Percentiles rank a stretch among this genome's conserved stretches.
These are phyloP conservation scores for Mirounga angustirostris DNA, from an alignment of 2,113 vertebrate species.

Conservation along the genomic window DNA sequence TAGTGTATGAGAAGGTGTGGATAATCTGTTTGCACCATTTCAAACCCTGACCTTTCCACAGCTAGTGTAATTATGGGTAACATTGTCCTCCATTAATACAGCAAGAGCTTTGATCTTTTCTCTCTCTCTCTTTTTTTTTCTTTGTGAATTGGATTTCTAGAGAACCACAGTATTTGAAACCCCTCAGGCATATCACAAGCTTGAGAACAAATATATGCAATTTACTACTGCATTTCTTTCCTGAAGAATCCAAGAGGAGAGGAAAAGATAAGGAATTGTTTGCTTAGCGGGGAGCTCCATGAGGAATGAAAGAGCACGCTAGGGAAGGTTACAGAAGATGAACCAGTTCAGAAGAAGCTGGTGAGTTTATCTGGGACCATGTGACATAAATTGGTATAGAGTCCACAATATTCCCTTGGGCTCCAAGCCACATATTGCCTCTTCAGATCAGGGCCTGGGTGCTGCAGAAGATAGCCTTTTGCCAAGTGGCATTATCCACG, in stretches of 20 bases:
- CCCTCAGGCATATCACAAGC: not conserved
- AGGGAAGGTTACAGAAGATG: not conserved
- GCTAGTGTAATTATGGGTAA: not conserved
- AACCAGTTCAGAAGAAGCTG: not conserved
- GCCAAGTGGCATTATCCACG: not conserved
- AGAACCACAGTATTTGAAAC: not conserved
- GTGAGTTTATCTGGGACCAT: not conserved
- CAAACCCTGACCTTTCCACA: conserved; percentile 45
- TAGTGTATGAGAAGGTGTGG: not conserved
- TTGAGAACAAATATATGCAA: conserved; percentile 33
- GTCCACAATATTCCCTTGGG: not conserved
- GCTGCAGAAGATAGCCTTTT: not conserved
- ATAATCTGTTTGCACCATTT: conserved; percentile 45
- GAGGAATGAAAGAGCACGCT: not conserved
- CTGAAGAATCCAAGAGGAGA: not conserved
- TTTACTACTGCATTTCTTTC: not conserved
- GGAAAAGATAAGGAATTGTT: not conserved
- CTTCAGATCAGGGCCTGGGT: not conserved
- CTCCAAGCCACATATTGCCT: not conserved
- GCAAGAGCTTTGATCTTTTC: not conserved
- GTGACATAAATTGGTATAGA: not conserved
- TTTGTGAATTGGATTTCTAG: conserved; percentile 28
- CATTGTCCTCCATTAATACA: conserved; percentile 5
- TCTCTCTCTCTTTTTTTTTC: not conserved
- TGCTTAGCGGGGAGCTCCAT: not conserved